phyloP scores from a whole-genome alignment of 2,888 invertebrate genomes.

The Adineta ricciae region DNA sequence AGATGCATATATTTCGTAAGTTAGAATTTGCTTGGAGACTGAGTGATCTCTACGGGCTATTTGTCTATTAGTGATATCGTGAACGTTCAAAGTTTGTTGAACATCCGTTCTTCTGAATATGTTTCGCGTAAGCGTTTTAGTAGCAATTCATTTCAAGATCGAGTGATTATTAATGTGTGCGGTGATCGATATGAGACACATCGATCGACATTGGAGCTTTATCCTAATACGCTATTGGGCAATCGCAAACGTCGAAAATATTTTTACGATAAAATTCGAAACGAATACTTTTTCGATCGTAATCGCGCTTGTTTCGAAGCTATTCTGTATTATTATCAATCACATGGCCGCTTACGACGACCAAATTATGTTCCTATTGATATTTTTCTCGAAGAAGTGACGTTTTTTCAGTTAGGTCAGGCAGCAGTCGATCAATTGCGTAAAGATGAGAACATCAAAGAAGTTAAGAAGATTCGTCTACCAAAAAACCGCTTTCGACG shows the following conservation, averaged over 20 bases:
- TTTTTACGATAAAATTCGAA: constrained; percentile 42
- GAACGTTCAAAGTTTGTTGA: neutral
- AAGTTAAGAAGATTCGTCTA: constrained; percentile 41
- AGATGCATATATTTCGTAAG: neutral
- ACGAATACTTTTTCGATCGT: constrained; percentile 47
- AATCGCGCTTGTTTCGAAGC: constrained; percentile 46
- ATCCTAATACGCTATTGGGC: constrained; percentile 45
- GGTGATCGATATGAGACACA: constrained; percentile 48
- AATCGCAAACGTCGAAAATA: constrained; percentile 40
- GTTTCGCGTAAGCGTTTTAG: neutral
- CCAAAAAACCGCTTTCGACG: constrained; percentile 40
- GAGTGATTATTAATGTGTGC: constrained; percentile 40
- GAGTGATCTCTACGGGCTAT: no score
- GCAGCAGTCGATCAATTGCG: constrained; percentile 49
- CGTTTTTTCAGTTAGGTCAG: constrained; percentile 50
- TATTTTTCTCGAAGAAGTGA: constrained; percentile 50
- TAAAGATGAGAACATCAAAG: constrained; percentile 49
- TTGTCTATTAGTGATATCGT: neutral
- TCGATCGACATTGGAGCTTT: constrained; percentile 43
- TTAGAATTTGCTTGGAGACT: neutral
- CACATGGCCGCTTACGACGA: constrained; percentile 50
- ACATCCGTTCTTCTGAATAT: neutral
- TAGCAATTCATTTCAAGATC: neutral
- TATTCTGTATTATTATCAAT: constrained; percentile 48
- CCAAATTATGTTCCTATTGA: constrained; percentile 52